Evolutionary conservation across 2,113 vertebrate species (phyloP), one percentile per base, ranked within the genome.

Genomic region (Neolamprologus longior): DNA sequence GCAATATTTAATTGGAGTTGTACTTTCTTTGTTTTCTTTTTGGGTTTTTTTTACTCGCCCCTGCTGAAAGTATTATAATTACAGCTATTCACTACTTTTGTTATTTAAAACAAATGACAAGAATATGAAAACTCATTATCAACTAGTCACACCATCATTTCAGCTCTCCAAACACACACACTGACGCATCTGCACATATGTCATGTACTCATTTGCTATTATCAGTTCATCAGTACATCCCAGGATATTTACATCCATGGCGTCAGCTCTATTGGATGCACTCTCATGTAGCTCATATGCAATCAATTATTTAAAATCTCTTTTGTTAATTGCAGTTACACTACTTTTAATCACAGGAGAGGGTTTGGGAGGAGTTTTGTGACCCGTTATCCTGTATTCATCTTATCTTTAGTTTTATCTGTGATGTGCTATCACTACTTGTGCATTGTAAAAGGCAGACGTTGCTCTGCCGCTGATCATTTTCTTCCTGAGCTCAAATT

Each of bases 161-260:
- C 4, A 28, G 14, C 24, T 11, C 0, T 28, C 24, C 24, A 47
- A 47, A 7, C 40, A 47, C 8, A 45, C 37, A 11, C 50, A n/a
- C 35, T 33, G 35, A 53, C 21, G 4, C 24, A 50, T 61, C 50
- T 10, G 78, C 13, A 54, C 3, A 26, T 40, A 71, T 21, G 11
- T 47, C 80, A 83, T 37, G 12, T 55, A 1, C 71, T 80, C 57
- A 9, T 45, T 73, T 61, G 24, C 63, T 3, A 1, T 31, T 73
- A 11, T 76, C 14, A 76, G 9, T 76, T 76, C 71, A 84, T 58
- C 31, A 61, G 82, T 17, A n/a, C 14, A 73, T 11, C 40, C 42
- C 58, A 28, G 82, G 81, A 88, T 90, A 92, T 91, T 92, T 92
- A 91, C 90, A 87, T 68, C 83, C 11, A 53, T 52, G 61, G 58